Conservation (phyloP, 2,888 invertebrate species). For the Pilophorus perplexus region DNA sequence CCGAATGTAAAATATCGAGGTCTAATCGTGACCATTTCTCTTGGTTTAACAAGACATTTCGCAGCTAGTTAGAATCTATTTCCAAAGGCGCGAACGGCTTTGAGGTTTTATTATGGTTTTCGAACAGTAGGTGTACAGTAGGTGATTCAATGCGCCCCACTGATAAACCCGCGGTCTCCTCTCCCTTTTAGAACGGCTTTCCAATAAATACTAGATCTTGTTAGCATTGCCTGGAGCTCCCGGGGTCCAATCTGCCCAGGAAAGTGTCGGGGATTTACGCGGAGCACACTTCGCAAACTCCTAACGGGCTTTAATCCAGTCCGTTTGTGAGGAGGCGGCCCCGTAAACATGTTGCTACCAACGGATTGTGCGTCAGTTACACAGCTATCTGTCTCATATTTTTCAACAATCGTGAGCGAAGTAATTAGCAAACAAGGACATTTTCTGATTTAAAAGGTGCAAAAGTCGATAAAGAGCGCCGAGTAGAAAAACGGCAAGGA, state of each 20-base stretch:
- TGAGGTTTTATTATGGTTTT: conserved; percentile 36
- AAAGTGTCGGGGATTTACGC: conserved; percentile 17
- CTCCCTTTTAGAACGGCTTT: conserved; percentile 19
- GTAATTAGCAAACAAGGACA: too few species aligned
- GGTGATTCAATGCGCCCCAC: conserved; percentile 32
- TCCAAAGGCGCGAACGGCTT: conserved; percentile 30
- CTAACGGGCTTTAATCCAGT: conserved; percentile 28
- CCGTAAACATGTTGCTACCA: conserved; percentile 6
- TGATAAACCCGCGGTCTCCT: conserved; percentile 24
- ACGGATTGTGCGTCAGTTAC: conserved; percentile 18
- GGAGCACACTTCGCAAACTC: background rate
- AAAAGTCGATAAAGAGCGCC: too few species aligned
- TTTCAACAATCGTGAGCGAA: conserved; percentile 1
- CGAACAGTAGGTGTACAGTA: too few species aligned
- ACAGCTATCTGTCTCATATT: conserved; percentile 22
- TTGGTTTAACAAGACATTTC: conserved; percentile 38
- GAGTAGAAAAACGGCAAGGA: too few species aligned
- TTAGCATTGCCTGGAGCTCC: conserved; percentile 20
- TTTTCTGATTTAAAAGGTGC: too few species aligned
- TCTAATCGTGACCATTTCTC: conserved; percentile 39
- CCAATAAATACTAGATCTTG: conserved; percentile 37
- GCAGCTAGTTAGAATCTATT: conserved; percentile 38
- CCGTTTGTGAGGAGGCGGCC: background rate
- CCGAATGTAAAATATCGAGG: conserved; percentile 35
- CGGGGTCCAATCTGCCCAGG: conserved; percentile 1